These are phyloP conservation scores for Drosophila nigritarsus DNA, from an alignment of 2,888 invertebrate species.

Conservation along the genomic window DNA sequence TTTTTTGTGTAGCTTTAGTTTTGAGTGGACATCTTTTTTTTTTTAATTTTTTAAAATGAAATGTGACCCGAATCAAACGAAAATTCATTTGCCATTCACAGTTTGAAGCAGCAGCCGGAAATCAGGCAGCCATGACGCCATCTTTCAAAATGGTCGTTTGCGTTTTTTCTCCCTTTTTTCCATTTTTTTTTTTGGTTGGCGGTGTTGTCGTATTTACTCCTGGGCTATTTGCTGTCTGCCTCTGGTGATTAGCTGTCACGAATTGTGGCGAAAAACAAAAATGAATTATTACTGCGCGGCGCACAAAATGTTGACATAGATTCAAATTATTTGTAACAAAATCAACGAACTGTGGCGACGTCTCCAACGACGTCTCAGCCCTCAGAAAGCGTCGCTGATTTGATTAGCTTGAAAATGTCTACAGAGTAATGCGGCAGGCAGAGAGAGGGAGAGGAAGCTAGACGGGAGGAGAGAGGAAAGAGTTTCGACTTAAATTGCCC, in stretches of 20 bases:
- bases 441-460: neutral
- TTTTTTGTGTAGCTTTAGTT: neutral
- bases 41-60: conserved; percentile 20
- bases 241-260: conserved; percentile 77
- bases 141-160: conserved; percentile 70
- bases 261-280: conserved; percentile 71
- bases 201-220: conserved; percentile 23
- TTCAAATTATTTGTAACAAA: conserved; percentile 78
- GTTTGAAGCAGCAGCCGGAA: conserved; percentile 63
- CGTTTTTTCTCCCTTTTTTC: conserved; percentile 11
- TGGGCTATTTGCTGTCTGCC: conserved; percentile 43
- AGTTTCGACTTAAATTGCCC: conserved; percentile 42
- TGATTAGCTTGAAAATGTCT: conserved; percentile 61
- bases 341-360: conserved; percentile 68
- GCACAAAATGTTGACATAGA: conserved; percentile 76
- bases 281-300: conserved; percentile 74
- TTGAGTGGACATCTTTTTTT: neutral
- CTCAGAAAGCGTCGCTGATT: conserved; percentile 47
- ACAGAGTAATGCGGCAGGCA: neutral
- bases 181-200: neutral
- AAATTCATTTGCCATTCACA: conserved; percentile 66
- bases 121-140: conserved; percentile 75
- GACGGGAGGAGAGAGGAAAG: conserved; percentile 3
- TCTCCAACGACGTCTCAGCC: neutral
- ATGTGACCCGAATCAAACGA: conserved; percentile 55